Conservation (phyloP, 2,888 invertebrate species). For the Alsophila aescularia region DNA sequence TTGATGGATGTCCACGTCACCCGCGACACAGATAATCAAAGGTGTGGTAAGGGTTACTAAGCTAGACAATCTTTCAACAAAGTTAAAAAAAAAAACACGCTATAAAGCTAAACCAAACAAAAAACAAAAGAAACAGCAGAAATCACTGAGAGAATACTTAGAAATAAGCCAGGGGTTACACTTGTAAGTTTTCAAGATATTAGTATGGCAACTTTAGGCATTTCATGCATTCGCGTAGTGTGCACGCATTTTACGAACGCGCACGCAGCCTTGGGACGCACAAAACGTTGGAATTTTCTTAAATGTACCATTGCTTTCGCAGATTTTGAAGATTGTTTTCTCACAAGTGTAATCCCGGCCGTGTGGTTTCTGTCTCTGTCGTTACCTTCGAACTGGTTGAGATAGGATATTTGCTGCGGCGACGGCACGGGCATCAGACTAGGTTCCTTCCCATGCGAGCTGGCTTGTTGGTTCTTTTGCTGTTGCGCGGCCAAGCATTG, state of each 20-base stretch:
- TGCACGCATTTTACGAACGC: slow-evolving; percentile 24
- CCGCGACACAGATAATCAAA: no score
- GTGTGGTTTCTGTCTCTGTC: slow-evolving; percentile 53
- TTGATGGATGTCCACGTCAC: no score
- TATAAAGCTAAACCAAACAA: slow-evolving; percentile 42
- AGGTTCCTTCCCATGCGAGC: slow-evolving; percentile 88
- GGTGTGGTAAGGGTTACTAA: no score
- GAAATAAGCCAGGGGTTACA: slow-evolving; percentile 48
- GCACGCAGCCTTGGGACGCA: slow-evolving; percentile 13
- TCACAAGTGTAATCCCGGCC: slow-evolving; percentile 48
- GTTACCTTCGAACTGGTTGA: slow-evolving; percentile 95
- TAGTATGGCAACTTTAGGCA: slow-evolving; percentile 35
- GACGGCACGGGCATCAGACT: slow-evolving; percentile 98
- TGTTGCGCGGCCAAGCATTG: slow-evolving; percentile 83
- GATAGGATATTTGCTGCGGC: slow-evolving; percentile 97
- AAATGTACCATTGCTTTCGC: background rate
- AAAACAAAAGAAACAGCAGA: slow-evolving; percentile 41
- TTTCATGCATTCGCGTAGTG: slow-evolving; percentile 28
- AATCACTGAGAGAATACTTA: slow-evolving; percentile 36
- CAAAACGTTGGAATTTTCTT: slow-evolving; percentile 6
- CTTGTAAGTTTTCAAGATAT: slow-evolving; percentile 38
- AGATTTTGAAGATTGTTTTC: slow-evolving; percentile 9
- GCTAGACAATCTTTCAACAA: slow-evolving; percentile 26
- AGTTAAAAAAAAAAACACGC: slow-evolving; percentile 33
- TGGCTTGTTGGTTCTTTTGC: slow-evolving; percentile 78